Base-by-base conservation (phyloP, 2,113 vertebrate genomes). In the Thalassoma bifasciatum region DNA sequence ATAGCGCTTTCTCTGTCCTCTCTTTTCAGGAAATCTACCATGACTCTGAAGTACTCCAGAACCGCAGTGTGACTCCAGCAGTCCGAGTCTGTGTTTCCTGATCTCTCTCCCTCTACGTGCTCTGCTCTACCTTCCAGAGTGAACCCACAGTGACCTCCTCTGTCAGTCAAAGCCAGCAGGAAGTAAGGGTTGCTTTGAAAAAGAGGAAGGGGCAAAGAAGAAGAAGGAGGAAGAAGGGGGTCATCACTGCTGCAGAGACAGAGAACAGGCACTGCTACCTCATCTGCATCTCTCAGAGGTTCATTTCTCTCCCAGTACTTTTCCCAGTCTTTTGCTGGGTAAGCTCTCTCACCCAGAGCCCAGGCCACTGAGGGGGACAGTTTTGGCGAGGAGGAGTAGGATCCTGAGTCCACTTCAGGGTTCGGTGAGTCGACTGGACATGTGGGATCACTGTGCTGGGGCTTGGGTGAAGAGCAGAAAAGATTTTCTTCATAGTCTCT, bases 231-330 rank as follows among this genome's bases (percentile, higher is more conserved):
- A 0, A 96, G 92, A 22, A 96, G 88, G 0, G 96, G 96, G 81
- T 98, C 96, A 0, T 97, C 95, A 0, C 82, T 21, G 54, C 96
- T 96, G 82, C 93, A 88, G 66, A 97, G 89, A 16, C 96, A 96
- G 60, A 98, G 92, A 26, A 97, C 94, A 0, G 96, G 97, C 10
- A 97, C 93, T 0, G 95, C 95, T 0, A 92, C 95, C 73, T 97
- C 96, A 2, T 97, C 96, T 21, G 93, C 96, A 0, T 97, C 96
- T n/a, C 96, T 94, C 51, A 98, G 91, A 0, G 97, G 96, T 71
- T 98, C 96, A 0, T 98, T 98, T 74, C 81, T 91, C 19, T 95
- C 95, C 97, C 97, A 97, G 86, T 97, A 98, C 24, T 75, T 49
- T 21, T 93, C 93, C 96, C 96, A 98, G 82, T 91, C 94, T 54